Evolutionary conservation across 2,113 vertebrate species (phyloP).

Genomic region (Anseranas semipalmata): DNA sequence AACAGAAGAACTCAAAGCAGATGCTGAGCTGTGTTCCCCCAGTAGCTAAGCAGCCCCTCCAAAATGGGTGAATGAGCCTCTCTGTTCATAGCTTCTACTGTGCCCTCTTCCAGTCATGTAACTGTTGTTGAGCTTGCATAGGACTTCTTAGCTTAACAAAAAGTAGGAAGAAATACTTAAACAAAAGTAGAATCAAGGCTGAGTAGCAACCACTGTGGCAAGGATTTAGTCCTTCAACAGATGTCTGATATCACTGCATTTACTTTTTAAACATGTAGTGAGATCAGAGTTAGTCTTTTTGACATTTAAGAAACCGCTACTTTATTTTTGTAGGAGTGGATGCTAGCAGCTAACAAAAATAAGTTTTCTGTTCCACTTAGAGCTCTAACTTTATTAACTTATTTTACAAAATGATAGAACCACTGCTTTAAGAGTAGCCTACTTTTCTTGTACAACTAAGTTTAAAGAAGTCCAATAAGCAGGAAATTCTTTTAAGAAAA

Average conservation of each 20-base stretch:
- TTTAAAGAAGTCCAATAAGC: not conserved
- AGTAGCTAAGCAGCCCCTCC: not conserved
- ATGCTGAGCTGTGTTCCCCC: too few relatives aligned
- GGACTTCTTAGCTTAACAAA: not conserved
- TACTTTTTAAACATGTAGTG: not conserved
- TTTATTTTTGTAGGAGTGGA: not conserved
- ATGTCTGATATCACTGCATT: not conserved
- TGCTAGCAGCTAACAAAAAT: not conserved
- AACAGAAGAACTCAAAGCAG: not conserved
- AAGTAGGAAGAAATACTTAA: not conserved
- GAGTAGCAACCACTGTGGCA: not conserved
- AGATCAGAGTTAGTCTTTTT: accelerated
- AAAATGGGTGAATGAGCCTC: not conserved
- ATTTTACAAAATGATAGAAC: not conserved
- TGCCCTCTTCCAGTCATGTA: not conserved
- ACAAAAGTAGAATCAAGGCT: not conserved
- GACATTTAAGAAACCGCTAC: not conserved
- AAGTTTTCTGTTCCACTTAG: not conserved
- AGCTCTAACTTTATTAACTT: not conserved
- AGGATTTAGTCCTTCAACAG: not conserved
- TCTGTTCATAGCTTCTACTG: not conserved
- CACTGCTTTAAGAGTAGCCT: not conserved
- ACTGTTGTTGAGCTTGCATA: not conserved
- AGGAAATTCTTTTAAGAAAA: not conserved
- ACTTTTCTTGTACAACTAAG: not conserved